Percentiles rank a stretch among this genome's conserved stretches.
phyloP scores from a whole-genome alignment of 2,113 vertebrate genomes.

The Trogon surrucura region DNA sequence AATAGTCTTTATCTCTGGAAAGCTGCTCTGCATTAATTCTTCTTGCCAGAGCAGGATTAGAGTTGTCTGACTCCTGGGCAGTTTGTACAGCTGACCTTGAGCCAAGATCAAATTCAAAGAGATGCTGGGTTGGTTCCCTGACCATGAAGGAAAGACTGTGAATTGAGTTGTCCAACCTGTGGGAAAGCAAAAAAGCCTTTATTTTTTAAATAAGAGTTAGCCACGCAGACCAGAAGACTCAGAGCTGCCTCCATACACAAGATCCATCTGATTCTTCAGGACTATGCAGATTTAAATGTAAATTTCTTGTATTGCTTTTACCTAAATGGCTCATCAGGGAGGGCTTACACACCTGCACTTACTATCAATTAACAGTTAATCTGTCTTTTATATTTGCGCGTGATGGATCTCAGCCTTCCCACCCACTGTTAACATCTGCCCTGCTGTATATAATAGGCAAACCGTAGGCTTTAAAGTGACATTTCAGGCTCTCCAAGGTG shows the following conservation, averaged over 20 bases:
- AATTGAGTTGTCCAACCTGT: neutral
- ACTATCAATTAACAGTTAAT: slow-evolving; percentile 21
- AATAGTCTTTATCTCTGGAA: neutral
- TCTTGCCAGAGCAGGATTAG: neutral
- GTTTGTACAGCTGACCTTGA: neutral
- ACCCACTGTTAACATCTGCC: slow-evolving; percentile 42
- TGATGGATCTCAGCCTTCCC: slow-evolving; percentile 32
- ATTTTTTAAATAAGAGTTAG: neutral
- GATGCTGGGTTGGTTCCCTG: neutral
- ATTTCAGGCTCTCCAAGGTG: slow-evolving; percentile 43
- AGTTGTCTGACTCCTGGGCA: neutral
- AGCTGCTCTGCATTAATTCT: neutral
- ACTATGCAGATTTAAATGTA: slow-evolving; percentile 41
- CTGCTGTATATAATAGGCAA: slow-evolving; percentile 23
- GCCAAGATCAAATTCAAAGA: neutral
- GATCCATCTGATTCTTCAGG: slow-evolving; percentile 38
- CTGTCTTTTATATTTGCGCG: slow-evolving; percentile 47
- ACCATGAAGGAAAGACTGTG: neutral
- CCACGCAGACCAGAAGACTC: neutral
- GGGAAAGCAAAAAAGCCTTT: neutral
- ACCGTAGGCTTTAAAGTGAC: slow-evolving; percentile 27
- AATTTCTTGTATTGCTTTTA: slow-evolving; percentile 57
- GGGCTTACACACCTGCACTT: slow-evolving; percentile 40
- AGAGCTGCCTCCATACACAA: neutral
- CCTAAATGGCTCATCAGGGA: slow-evolving; percentile 39